Base-by-base conservation (phyloP, 1,140 invertebrate species). In the Leptonema lineaticorne region DNA sequence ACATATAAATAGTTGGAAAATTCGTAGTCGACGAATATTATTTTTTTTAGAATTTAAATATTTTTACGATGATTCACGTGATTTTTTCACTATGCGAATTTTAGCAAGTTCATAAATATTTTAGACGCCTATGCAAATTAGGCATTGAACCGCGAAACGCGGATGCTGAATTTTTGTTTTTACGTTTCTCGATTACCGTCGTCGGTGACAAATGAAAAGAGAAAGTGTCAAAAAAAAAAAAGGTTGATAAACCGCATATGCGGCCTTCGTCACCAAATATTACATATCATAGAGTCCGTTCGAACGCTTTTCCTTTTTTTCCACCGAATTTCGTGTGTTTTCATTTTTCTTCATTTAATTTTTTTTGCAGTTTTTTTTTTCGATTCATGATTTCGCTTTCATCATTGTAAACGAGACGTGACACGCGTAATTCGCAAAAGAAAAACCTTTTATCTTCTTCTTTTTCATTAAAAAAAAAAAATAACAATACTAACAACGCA, bases 221-320 rank as follows among this genome's bases (percentile, higher is more conserved):
- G 50, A 53, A 53, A 53, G 50, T 53, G 50, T 53, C 50, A 53
- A 53, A 53, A 7, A n/a, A n/a, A n/a, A n/a, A n/a, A n/a, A 41
- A 41, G 2, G 11, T 4, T 41, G 37, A 41, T 41, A 11, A 41
- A 41, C 37, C 9, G 37, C 9, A 41, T 16, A 41, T n/a, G n/a
- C 37, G 37, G 37, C 37, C 37, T 41, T 41, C 37, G 22, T 48
- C 46, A 8, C 50, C 20, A 26, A 53, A 53, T 48, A 48, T 46
- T 46, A 33, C 29, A 11, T 46, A 50, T 22, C 3, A 16, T 50
- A 50, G 16, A 7, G 11, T 3, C 4, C 11, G 11, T 45, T 45
- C 37, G 37, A 45, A n/a, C 16, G 11, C 37, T n/a, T 45, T 16
- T 9, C 14, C 14, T 3, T n/a, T 45, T 45, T 45, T 45, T 45